A percentile compares a stretch with the other conserved stretches of the same genome.
These are phyloP conservation scores for Pseudomugil gertrudae DNA, from an alignment of 2,797 vertebrate species.

Conservation along the genomic window DNA sequence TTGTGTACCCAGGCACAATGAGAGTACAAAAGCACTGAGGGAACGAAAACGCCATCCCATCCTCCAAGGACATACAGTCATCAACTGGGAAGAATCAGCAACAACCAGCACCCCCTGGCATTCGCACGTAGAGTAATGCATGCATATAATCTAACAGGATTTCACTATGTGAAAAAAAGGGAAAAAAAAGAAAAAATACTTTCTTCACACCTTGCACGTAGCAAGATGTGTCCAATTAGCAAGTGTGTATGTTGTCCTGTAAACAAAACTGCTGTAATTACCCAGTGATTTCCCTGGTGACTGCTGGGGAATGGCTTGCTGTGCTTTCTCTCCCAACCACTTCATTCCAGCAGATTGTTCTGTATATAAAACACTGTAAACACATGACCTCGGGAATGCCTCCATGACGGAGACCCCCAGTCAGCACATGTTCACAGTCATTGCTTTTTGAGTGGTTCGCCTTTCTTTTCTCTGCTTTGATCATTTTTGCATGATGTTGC, in stretches of 20 bases:
- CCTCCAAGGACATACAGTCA: conserved; percentile 69
- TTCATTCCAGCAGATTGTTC: conserved; percentile 63
- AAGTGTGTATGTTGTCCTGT: conserved; percentile 83
- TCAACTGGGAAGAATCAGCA: conserved; percentile 67
- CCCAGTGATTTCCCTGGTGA: conserved; percentile 69
- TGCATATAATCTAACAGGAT: conserved; percentile 82
- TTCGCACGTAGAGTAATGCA: conserved; percentile 84
- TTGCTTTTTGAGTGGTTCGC: conserved; percentile 73
- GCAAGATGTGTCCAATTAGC: conserved; percentile 80
- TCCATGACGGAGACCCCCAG: conserved; percentile 47
- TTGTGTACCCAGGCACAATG: conserved; percentile 77
- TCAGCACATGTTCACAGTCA: conserved; percentile 53
- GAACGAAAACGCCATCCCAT: conserved; percentile 69
- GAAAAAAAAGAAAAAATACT: conserved; percentile 60
- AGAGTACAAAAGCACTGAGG: conserved; percentile 77
- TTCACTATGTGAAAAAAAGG: conserved; percentile 80
- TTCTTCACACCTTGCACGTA: conserved; percentile 76
- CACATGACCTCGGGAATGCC: conserved; percentile 50
- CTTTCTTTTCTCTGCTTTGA: conserved; percentile 19
- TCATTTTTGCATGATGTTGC: conserved; percentile 79
- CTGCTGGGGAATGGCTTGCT: conserved; percentile 76
- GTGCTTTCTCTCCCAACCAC: conserved; percentile 54
- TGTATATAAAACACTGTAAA: conserved; percentile 74
- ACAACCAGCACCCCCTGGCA: conserved; percentile 66
- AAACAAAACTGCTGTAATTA: conserved; percentile 78